These are phyloP conservation scores for Sminthurides bifidus DNA, from an alignment of 1,140 invertebrate genomes.

Conservation along the genomic window DNA sequence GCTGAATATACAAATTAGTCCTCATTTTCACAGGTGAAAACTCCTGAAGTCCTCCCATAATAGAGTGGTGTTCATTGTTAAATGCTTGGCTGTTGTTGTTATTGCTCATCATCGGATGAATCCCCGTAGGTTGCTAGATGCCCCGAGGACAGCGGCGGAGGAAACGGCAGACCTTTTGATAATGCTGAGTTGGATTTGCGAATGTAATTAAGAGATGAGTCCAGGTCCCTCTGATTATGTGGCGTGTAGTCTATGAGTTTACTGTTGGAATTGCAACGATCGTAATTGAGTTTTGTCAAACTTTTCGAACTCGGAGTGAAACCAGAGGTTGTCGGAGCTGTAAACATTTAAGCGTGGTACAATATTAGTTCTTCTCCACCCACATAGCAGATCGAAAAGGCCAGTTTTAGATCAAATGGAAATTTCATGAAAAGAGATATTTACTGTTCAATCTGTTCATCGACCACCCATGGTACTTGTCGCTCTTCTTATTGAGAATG, in stretches of 20 bases:
- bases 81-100: too few species aligned
- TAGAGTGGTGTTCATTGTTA: conserved; percentile 1
- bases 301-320: conserved; percentile 4
- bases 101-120: too few species aligned
- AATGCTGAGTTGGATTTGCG: background rate
- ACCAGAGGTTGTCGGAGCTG: background rate
- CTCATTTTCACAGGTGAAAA: too few species aligned
- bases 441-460: conserved; percentile 6
- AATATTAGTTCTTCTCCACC: too few species aligned
- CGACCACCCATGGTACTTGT: conserved; percentile 2
- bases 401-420: too few species aligned
- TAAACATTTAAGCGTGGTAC: background rate
- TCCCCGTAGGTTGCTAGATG: too few species aligned
- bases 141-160: too few species aligned
- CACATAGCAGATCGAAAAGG: too few species aligned
- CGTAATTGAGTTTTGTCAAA: conserved; percentile 4
- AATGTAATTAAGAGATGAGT: background rate
- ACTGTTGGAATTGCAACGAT: background rate
- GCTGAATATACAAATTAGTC: too few species aligned
- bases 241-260: conserved; percentile 4
- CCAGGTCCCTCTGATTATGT: background rate
- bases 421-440: too few species aligned
- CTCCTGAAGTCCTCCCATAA: background rate
- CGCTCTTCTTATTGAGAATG: conserved; percentile 4
- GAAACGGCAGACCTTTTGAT: conserved; percentile 1